Conservation (phyloP, 2,797 vertebrate genomes). For the Merluccius polli region DNA sequence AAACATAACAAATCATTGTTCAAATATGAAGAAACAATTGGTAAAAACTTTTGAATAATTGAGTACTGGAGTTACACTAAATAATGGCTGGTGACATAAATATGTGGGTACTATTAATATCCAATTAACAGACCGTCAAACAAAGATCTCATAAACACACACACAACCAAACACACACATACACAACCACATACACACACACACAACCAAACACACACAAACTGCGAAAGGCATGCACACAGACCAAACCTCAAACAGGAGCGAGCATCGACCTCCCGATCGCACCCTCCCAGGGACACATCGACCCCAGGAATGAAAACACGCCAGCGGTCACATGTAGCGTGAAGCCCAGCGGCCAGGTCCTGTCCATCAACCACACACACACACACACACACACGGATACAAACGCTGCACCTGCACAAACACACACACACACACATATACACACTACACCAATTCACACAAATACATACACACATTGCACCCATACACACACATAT, state of each 20-base stretch:
- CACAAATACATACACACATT: not conserved
- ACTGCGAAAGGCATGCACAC: not conserved
- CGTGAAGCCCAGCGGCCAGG: not conserved
- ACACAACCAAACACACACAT: not conserved
- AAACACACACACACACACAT: conserved; percentile 1
- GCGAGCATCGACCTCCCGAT: not conserved
- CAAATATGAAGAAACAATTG: not conserved
- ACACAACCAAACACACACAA: not conserved
- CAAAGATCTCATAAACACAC: not conserved
- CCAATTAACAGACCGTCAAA: not conserved
- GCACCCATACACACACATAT: not conserved
- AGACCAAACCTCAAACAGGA: not conserved
- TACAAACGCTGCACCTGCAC: no score
- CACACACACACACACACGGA: not conserved
- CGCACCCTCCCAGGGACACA: not conserved
- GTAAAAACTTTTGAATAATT: not conserved
- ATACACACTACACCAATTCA: not conserved
- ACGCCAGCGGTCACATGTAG: not conserved
- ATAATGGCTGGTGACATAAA: no score
- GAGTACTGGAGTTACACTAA: no score
- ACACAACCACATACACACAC: no score
- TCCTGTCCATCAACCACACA: conserved; percentile 5
- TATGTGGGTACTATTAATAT: not conserved
- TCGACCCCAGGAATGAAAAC: not conserved
- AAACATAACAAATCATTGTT: not conserved